A percentile compares a stretch with the other conserved stretches of the same genome.
Conservation (phyloP, 1,140 invertebrate genomes). For the Steinernema khuongi region DNA sequence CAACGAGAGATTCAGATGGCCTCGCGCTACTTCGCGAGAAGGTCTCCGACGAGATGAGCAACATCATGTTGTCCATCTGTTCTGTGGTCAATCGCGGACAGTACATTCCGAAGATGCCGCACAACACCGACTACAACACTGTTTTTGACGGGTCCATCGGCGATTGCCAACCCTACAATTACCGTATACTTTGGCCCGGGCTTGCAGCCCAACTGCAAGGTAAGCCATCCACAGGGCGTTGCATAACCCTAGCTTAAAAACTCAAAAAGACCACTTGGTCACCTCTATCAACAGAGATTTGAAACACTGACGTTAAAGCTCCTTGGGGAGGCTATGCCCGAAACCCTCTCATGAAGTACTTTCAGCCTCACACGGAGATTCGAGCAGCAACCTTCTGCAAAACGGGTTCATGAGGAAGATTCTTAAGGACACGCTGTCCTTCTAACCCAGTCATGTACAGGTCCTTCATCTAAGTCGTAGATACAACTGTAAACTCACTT, state of each 20-base stretch:
- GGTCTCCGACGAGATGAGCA: conserved; percentile 5
- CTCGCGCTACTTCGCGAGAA: background rate
- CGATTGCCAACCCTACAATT: background rate
- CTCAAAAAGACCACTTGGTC: too few species aligned
- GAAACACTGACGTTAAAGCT: too few species aligned
- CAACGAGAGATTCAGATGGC: too few species aligned
- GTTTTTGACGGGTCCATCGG: conserved; percentile 7
- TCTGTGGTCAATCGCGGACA: background rate
- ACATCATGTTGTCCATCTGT: background rate
- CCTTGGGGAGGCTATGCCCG: too few species aligned
- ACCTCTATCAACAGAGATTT: too few species aligned
- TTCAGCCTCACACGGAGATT: conserved; percentile 4
- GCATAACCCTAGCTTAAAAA: too few species aligned
- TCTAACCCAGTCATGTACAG: conserved; percentile 2
- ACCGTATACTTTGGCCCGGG: background rate
- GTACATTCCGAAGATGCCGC: background rate
- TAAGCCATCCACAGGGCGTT: background rate
- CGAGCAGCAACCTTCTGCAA: conserved; percentile 9
- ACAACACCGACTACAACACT: background rate
- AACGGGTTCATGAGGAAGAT: conserved; percentile 15
- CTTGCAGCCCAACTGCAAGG: background rate
- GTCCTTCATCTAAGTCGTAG: too few species aligned
- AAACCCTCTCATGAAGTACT: background rate
- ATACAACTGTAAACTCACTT: too few species aligned
- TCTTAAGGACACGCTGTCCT: conserved; percentile 15